Conservation (phyloP, 1,140 invertebrate genomes). For the silkworm (Bombyx mori) region DNA sequence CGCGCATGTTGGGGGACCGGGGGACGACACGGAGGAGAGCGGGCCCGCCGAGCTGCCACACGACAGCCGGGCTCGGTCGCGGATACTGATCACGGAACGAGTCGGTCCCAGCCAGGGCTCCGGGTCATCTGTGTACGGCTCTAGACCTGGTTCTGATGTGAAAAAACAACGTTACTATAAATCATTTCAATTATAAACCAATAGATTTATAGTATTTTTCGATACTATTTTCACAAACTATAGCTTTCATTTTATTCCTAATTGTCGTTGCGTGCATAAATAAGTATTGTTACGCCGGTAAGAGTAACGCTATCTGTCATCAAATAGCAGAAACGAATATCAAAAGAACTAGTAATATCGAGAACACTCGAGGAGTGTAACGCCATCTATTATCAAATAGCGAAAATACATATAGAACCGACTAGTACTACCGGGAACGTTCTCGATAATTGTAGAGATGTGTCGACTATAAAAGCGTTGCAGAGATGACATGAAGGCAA, state of each 20-base stretch:
- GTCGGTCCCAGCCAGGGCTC: constrained; percentile 28
- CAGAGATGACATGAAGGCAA: too few species aligned
- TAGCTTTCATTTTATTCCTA: constrained; percentile 4
- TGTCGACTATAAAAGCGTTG: too few species aligned
- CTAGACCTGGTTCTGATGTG: constrained; percentile 26
- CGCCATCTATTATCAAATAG: too few species aligned
- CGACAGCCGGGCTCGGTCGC: constrained; percentile 46
- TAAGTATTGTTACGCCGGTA: too few species aligned
- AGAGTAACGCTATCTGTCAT: too few species aligned
- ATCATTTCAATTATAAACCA: neutral
- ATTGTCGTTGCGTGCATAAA: too few species aligned
- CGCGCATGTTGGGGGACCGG: constrained; percentile 46
- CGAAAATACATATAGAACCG: too few species aligned
- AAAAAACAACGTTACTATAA: neutral
- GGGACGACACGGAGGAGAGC: constrained; percentile 45
- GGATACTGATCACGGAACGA: constrained; percentile 40
- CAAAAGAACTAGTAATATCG: too few species aligned
- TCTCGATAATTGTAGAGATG: too few species aligned
- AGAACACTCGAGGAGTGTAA: too few species aligned
- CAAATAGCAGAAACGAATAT: too few species aligned
- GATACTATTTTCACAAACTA: constrained; percentile 1
- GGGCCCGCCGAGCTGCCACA: constrained; percentile 45
- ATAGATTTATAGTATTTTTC: neutral
- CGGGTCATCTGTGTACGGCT: constrained; percentile 11
- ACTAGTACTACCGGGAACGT: too few species aligned